phyloP scores from a whole-genome alignment of 2,113 vertebrate genomes.

The Pollimyrus isidori region DNA sequence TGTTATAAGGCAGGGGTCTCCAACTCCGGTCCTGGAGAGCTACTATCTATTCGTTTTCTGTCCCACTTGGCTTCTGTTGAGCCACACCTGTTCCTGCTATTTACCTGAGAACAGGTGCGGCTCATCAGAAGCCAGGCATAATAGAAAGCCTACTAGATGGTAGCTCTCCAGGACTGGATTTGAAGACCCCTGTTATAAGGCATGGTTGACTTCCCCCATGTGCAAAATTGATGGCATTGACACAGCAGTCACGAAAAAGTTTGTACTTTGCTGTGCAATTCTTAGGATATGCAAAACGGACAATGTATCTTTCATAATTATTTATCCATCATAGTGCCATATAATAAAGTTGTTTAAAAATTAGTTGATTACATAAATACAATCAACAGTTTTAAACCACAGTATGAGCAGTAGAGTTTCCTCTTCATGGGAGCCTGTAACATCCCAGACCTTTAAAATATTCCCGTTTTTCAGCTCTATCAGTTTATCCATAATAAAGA shows the following conservation, averaged over 20 bases:
- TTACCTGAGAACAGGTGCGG: no score
- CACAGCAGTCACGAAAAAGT: neutral
- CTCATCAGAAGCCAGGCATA: no score
- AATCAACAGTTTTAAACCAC: neutral
- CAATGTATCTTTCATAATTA: neutral
- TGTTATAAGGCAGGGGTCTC: neutral
- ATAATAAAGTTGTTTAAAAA: neutral
- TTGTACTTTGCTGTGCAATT: neutral
- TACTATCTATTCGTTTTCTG: no score
- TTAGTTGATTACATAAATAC: neutral
- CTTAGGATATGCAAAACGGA: neutral
- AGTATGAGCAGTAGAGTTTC: neutral
- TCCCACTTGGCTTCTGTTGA: no score
- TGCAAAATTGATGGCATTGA: neutral
- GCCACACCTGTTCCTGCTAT: no score
- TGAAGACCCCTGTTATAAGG: no score
- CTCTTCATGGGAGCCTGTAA: neutral
- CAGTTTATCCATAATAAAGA: neutral
- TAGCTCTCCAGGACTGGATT: no score
- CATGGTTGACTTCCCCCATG: neutral
- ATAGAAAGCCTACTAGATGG: no score
- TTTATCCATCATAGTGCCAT: neutral
- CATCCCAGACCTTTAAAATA: neutral
- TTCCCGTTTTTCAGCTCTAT: neutral
- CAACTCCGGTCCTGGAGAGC: no score